Conservation (phyloP, 2,888 invertebrate genomes). For the Catocala nupta region DNA sequence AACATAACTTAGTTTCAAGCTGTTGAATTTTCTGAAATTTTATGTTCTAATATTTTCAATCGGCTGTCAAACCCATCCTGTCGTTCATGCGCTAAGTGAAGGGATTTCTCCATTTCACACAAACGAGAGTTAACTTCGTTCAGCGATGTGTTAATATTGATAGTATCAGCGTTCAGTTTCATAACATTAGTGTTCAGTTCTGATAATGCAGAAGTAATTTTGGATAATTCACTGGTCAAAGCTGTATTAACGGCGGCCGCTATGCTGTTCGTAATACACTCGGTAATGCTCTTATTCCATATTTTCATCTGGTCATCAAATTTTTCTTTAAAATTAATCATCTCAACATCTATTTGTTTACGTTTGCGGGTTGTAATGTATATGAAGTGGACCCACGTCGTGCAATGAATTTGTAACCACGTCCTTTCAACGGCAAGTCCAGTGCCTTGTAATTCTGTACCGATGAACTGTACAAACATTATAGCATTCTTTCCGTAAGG, state of each 20-base stretch:
- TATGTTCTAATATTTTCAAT: not conserved
- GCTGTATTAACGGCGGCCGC: not conserved
- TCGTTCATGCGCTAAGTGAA: not conserved
- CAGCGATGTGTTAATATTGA: not conserved
- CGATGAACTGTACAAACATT: too few species aligned
- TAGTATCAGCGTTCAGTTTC: not conserved
- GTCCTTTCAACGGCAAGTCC: too few species aligned
- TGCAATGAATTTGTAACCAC: too few species aligned
- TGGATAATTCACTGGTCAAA: not conserved
- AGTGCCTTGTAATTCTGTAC: too few species aligned
- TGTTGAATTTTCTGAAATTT: not conserved
- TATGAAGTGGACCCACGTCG: too few species aligned
- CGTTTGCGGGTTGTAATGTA: not conserved
- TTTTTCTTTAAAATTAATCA: not conserved
- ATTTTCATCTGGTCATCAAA: not conserved
- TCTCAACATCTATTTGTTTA: not conserved
- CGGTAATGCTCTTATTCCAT: not conserved
- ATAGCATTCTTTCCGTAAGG: too few species aligned
- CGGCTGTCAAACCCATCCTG: not conserved
- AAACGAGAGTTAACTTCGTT: not conserved
- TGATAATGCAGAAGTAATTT: not conserved
- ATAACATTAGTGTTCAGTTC: not conserved
- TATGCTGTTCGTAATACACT: not conserved
- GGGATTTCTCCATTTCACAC: constrained; percentile 1
- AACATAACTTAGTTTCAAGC: not conserved